Base-by-base conservation (phyloP, 2,113 vertebrate genomes). In the Pyrgilauda ruficollis region DNA sequence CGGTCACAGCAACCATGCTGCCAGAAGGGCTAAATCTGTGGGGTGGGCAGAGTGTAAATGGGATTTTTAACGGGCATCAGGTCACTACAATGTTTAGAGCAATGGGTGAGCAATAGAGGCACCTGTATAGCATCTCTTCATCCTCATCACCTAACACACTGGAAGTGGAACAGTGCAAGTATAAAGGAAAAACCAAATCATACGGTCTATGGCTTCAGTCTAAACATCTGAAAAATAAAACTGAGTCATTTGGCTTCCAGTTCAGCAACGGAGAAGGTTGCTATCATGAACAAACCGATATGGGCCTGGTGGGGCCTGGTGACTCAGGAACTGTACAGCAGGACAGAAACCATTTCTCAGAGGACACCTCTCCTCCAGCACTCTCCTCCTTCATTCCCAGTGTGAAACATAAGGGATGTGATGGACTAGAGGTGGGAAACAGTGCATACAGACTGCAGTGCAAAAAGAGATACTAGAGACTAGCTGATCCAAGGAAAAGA, bases 21-120 rank as follows among this genome's bases (percentile, higher is more conserved):
- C 99, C 99, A n/a, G 99, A 99, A 81, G 99, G 99, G 96, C 99
- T 99, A 95, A 99, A 99, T 98, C 99, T 99, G 98, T 84, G 81
- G 72, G 84, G 89, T 93, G 69, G 61, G 96, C 69, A 97, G 96
- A 97, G 92, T 20, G 77, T 17, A 94, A 94, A 94, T 0, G 77
- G 75, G 84, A 80, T 61, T 84, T 89, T 87, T 84, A 91, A 95
- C 55, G 94, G 94, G 52, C 93, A 93, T 89, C 33, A 94, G 69
- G 76, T 94, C 90, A 97, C 70, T 59, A 39, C 1, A 8, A 33
- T 74, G 68, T 62, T 82, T n/a, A 86, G 37, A 95, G 66, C 64
- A 89, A 87, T 0, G 1, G 64, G 59, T 82, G 79, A 87, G 80
- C 61, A 92, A 85, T 27, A 77, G 64, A 86, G 44, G 69, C 90